phyloP scores from a whole-genome alignment of 2,888 invertebrate genomes.

The Andrena bicolor region DNA sequence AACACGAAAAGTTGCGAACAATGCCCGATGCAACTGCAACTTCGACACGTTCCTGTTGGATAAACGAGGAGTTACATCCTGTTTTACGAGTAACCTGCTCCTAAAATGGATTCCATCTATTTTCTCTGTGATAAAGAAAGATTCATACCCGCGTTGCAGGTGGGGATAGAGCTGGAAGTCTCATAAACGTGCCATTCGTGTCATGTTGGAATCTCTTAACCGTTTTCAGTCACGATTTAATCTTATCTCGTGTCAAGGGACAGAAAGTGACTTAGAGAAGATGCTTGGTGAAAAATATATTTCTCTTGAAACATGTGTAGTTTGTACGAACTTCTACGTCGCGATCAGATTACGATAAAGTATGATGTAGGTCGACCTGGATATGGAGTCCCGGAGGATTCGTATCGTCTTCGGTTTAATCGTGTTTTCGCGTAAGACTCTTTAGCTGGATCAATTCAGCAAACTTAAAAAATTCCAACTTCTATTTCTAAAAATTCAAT shows the following conservation, averaged over 20 bases:
- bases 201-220: not conserved
- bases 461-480: not conserved
- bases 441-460: not conserved
- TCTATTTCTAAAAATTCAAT: not conserved
- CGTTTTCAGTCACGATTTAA: too few species aligned
- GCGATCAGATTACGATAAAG: slow-evolving; percentile 5
- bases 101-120: not conserved
- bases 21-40: not conserved
- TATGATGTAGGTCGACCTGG: not conserved
- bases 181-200: not conserved
- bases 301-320: not conserved
- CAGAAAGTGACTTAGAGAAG: too few species aligned
- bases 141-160: not conserved
- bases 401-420: not conserved
- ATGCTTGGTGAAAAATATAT: not conserved
- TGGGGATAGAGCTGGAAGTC: not conserved
- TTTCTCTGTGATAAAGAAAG: not conserved
- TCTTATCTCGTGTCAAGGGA: too few species aligned
- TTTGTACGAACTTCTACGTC: not conserved
- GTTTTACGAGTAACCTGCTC: not conserved
- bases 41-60: not conserved
- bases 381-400: not conserved
- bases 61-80: not conserved
- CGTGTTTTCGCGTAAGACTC: not conserved
- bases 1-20: slow-evolving; percentile 34